Evolutionary conservation across 1,140 invertebrate genomes (phyloP).

Genomic region (Caenorhabditis briggsae): DNA sequence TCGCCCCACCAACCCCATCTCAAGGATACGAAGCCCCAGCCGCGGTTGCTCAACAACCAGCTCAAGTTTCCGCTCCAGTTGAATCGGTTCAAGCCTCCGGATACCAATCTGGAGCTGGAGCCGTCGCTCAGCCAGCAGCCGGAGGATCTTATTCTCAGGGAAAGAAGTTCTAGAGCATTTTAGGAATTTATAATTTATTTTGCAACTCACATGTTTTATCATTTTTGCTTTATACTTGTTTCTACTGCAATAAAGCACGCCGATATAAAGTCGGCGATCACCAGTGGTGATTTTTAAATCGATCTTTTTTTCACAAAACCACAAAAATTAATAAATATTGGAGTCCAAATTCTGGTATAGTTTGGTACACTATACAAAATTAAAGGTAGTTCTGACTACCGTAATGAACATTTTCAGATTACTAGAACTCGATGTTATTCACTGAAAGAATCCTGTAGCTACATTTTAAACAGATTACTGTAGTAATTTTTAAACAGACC

Average conservation of each 20-base stretch:
- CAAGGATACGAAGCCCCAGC: conserved; percentile 34
- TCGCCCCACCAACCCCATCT: background rate
- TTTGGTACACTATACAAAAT: too few species aligned
- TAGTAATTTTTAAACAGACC: too few species aligned
- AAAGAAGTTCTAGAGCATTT: conserved; percentile 18
- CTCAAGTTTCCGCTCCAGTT: conserved; percentile 19
- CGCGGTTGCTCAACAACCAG: conserved; percentile 16
- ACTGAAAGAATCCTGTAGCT: too few species aligned
- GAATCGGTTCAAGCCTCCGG: conserved; percentile 1
- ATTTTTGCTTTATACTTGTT: conserved; percentile 5
- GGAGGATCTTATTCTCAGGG: conserved; percentile 42
- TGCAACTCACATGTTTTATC: background rate
- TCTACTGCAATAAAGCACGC: conserved; percentile 32
- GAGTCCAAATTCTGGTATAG: too few species aligned
- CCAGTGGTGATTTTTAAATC: background rate
- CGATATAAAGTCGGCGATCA: conserved; percentile 33
- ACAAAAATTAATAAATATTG: too few species aligned
- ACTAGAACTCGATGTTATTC: too few species aligned
- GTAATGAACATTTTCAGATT: too few species aligned
- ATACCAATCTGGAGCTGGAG: conserved; percentile 20
- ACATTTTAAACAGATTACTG: too few species aligned
- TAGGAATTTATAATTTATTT: conserved; percentile 16
- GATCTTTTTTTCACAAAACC: background rate
- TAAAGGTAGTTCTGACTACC: too few species aligned
- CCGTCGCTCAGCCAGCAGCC: background rate